These are phyloP conservation scores for Mesorhabditis belari DNA, from an alignment of 2,888 invertebrate species.

Conservation along the genomic window DNA sequence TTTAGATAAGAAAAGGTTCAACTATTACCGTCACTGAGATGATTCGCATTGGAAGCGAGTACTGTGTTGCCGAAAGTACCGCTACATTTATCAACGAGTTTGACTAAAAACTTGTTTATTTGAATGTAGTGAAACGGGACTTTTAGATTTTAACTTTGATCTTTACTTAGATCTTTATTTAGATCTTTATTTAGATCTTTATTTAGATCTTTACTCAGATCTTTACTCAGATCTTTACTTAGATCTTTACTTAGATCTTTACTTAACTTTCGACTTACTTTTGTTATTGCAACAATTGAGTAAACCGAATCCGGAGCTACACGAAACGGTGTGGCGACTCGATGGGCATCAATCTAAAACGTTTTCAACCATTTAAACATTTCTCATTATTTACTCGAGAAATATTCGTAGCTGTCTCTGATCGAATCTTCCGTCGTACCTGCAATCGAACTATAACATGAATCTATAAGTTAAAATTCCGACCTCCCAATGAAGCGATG, in stretches of 20 bases:
- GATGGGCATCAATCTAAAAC: slow-evolving; percentile 9
- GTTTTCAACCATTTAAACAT: not conserved
- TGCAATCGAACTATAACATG: not conserved
- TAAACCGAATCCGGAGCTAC: slow-evolving; percentile 22
- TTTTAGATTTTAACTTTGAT: slow-evolving; percentile 10
- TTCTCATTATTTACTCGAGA: not conserved
- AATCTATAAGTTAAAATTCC: not conserved
- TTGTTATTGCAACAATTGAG: slow-evolving; percentile 15
- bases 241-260: no score
- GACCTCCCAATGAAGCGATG: slow-evolving; percentile 11
- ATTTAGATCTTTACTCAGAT: no score
- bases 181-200: no score
- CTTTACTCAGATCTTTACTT: no score
- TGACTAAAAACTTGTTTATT: slow-evolving; percentile 8
- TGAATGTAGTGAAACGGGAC: not conserved
- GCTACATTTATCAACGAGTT: slow-evolving; percentile 45
- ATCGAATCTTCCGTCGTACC: slow-evolving; percentile 10
- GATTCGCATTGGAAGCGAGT: slow-evolving; percentile 33
- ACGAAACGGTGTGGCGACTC: slow-evolving; percentile 29
- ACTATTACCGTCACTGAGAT: slow-evolving; percentile 20
- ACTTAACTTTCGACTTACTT: slow-evolving; percentile 10
- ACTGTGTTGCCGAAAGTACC: slow-evolving; percentile 40
- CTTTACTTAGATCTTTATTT: no score
- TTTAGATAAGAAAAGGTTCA: no score
- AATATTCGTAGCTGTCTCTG: not conserved